Evolutionary conservation across 2,113 vertebrate genomes (phyloP).

Genomic region (Anser brachyrhynchus): DNA sequence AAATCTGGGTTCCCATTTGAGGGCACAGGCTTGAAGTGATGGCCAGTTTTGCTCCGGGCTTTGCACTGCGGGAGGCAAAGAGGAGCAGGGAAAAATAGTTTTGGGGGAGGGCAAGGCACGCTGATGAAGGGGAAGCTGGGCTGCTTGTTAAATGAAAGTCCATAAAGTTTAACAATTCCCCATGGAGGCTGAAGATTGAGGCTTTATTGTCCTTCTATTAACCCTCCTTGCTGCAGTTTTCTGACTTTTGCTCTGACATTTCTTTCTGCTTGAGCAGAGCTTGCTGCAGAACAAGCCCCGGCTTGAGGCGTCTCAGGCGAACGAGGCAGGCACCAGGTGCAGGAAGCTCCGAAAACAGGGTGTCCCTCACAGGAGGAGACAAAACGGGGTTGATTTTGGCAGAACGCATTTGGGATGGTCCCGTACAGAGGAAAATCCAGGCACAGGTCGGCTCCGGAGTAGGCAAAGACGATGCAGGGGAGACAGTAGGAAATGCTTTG

Average conservation of each 20-base stretch:
- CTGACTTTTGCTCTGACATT: background rate
- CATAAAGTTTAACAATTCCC: constrained; percentile 6
- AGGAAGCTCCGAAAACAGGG: background rate
- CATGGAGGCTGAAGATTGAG: background rate
- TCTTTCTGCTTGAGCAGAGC: background rate
- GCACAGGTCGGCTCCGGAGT: background rate
- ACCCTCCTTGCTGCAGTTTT: background rate
- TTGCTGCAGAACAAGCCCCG: background rate
- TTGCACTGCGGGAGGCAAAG: background rate
- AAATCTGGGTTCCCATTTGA: background rate
- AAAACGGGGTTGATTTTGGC: background rate
- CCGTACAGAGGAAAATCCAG: background rate
- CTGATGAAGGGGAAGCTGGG: background rate
- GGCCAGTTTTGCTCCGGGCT: background rate
- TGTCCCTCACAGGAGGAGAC: background rate
- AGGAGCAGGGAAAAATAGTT: background rate
- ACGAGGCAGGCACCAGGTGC: background rate
- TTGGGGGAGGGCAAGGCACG: background rate
- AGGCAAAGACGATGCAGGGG: background rate
- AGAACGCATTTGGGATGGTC: accelerated
- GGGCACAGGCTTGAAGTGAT: background rate
- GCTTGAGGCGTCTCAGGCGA: background rate
- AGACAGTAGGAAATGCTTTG: background rate
- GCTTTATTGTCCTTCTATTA: background rate
- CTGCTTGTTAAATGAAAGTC: background rate